phyloP scores from a whole-genome alignment of 2,888 invertebrate genomes.

The Lacanobia wlatinum region DNA sequence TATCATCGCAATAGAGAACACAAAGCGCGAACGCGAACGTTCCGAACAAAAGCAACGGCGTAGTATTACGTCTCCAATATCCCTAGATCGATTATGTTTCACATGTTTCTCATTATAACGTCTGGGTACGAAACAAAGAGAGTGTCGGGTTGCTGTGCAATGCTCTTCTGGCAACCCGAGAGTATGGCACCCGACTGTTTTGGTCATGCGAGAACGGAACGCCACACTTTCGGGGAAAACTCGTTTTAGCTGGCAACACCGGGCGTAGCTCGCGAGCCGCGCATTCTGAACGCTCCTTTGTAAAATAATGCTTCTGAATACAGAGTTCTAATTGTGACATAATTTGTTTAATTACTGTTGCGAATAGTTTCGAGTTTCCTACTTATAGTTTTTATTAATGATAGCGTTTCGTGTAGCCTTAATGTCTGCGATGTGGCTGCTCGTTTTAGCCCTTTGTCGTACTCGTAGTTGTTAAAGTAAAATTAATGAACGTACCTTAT shows the following conservation, averaged over 20 bases:
- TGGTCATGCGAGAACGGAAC: constrained; percentile 83
- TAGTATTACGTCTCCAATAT: constrained; percentile 85
- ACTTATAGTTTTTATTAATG: constrained; percentile 38
- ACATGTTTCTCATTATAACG: constrained; percentile 89
- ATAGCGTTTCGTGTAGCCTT: constrained; percentile 16
- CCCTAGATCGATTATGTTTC: constrained; percentile 87
- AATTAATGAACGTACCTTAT: constrained; percentile 51
- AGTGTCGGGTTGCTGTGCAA: constrained; percentile 83
- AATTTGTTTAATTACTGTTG: constrained; percentile 50
- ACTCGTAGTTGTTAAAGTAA: constrained; percentile 1
- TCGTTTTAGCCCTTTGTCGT: constrained; percentile 4
- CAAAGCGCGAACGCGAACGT: constrained; percentile 72
- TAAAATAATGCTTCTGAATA: constrained; percentile 71
- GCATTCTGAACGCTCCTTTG: constrained; percentile 71
- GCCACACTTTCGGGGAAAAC: constrained; percentile 81
- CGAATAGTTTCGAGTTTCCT: constrained; percentile 38
- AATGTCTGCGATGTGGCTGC: constrained; percentile 12
- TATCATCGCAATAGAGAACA: constrained; percentile 73
- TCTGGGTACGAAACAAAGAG: constrained; percentile 88
- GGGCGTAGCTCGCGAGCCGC: constrained; percentile 57
- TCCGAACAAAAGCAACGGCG: constrained; percentile 77
- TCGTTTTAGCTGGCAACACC: constrained; percentile 78
- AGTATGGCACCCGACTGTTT: constrained; percentile 76
- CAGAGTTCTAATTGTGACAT: constrained; percentile 60
- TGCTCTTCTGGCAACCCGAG: constrained; percentile 81